phyloP scores from a whole-genome alignment of 2,888 invertebrate species.

The Melanophora roralis region DNA sequence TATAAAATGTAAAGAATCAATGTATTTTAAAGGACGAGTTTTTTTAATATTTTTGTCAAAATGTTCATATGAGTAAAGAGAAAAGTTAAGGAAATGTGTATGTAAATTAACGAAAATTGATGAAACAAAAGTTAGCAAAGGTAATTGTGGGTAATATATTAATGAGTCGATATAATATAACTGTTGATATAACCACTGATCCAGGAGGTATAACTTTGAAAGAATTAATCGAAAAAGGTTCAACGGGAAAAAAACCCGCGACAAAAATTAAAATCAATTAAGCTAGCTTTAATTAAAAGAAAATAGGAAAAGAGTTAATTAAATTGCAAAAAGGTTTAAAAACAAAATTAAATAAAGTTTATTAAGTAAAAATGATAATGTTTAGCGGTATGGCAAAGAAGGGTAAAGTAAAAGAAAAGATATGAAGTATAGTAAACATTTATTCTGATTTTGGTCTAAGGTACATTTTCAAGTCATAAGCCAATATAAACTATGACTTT shows the following conservation, averaged over 20 bases:
- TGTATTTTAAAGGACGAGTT: background rate
- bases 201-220: conserved; percentile 38
- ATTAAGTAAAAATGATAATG: no score
- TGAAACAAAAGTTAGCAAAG: conserved; percentile 75
- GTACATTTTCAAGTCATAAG: no score
- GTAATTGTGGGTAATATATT: conserved; percentile 76
- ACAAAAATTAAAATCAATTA: conserved; percentile 27
- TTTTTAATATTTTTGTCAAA: conserved; percentile 22
- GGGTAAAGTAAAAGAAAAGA: no score
- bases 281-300: conserved; percentile 20
- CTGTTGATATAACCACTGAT: conserved; percentile 10
- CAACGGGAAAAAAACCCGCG: background rate
- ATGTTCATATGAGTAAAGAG: conserved; percentile 18
- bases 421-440: no score
- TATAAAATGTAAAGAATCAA: conserved; percentile 57
- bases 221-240: conserved; percentile 1
- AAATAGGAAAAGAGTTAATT: background rate
- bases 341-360: background rate
- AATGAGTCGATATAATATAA: conserved; percentile 64
- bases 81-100: conserved; percentile 50
- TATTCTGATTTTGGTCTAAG: no score
- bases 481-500: no score
- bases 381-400: no score
- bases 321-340: background rate
- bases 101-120: conserved; percentile 75